phyloP scores from a whole-genome alignment of 2,113 vertebrate species.

The Geococcyx californianus region DNA sequence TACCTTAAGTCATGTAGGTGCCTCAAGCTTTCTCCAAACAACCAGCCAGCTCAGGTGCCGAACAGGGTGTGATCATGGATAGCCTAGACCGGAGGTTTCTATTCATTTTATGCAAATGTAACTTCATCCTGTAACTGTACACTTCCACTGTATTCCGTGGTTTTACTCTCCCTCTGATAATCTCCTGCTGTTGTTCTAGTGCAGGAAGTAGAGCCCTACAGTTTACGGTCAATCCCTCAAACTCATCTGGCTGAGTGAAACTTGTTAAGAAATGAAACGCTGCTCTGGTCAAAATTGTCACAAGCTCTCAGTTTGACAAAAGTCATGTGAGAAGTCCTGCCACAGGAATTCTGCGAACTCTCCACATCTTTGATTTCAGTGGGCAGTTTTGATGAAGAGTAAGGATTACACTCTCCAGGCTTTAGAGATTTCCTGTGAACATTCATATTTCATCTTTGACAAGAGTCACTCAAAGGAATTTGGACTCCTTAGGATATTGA shows the following conservation, averaged over 20 bases:
- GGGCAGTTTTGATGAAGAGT: background rate
- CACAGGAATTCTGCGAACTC: background rate
- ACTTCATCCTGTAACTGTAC: background rate
- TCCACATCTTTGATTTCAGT: background rate
- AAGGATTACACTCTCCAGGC: background rate
- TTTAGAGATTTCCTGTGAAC: background rate
- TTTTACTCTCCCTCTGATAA: background rate
- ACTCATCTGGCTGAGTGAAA: background rate
- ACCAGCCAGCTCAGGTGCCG: fast-evolving
- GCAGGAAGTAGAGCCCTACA: background rate
- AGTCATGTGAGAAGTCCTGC: background rate
- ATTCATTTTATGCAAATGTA: background rate
- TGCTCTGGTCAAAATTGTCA: background rate
- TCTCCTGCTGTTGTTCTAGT: background rate
- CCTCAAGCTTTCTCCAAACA: background rate
- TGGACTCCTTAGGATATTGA: background rate
- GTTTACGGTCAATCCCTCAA: background rate
- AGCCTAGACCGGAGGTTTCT: background rate
- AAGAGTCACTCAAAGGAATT: background rate
- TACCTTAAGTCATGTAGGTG: background rate
- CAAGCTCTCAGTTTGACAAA: background rate
- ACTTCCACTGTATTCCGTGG: background rate
- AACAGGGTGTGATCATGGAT: background rate
- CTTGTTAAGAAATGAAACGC: background rate
- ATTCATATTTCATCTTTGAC: background rate